These are phyloP conservation scores for Engraulis encrasicolus DNA, from an alignment of 2,113 vertebrate species.

Conservation along the genomic window DNA sequence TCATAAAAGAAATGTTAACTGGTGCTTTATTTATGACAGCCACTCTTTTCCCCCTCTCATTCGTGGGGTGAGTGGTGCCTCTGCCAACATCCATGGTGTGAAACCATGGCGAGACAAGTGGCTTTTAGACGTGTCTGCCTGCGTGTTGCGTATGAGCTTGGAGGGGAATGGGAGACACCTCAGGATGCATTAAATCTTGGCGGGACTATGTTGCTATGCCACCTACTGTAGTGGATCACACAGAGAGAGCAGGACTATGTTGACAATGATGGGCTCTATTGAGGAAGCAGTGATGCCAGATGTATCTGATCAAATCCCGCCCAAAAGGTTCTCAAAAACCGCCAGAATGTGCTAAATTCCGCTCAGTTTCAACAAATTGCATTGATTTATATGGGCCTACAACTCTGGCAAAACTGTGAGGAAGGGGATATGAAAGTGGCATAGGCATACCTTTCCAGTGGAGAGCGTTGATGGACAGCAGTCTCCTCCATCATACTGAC, in stretches of 20 bases:
- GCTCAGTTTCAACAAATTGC: too few relatives aligned
- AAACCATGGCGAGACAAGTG: slow-evolving; percentile 14
- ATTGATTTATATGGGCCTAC: too few relatives aligned
- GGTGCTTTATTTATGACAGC: slow-evolving; percentile 68
- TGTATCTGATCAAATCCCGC: too few relatives aligned
- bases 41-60: slow-evolving; percentile 60
- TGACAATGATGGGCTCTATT: too few relatives aligned
- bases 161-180: neutral
- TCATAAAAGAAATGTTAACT: slow-evolving; percentile 64
- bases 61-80: slow-evolving; percentile 38
- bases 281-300: too few relatives aligned
- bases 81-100: slow-evolving; percentile 24
- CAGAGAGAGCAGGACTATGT: too few relatives aligned
- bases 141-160: too few relatives aligned
- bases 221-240: too few relatives aligned
- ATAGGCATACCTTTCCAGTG: slow-evolving; percentile 88
- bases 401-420: too few relatives aligned
- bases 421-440: neutral
- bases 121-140: slow-evolving; percentile 53
- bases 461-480: slow-evolving; percentile 96
- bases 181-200: slow-evolving; percentile 5
- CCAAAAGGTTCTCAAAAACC: too few relatives aligned
- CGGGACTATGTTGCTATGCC: neutral
- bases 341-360: too few relatives aligned
- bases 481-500: slow-evolving; percentile 95